A percentile compares a stretch with the other conserved stretches of the same genome.
phyloP scores from a whole-genome alignment of 2,888 invertebrate genomes.

The Cephus runcator region DNA sequence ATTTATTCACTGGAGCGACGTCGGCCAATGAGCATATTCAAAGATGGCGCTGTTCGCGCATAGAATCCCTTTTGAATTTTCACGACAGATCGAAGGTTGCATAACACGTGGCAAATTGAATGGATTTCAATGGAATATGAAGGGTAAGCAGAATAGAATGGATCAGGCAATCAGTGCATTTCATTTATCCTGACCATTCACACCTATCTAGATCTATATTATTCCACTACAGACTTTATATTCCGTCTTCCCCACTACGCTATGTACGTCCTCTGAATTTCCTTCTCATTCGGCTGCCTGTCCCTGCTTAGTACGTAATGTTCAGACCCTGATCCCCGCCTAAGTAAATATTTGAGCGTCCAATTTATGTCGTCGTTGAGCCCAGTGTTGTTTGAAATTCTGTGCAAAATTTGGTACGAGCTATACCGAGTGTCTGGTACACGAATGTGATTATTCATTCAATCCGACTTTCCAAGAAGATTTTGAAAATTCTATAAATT shows the following conservation, averaged over 20 bases:
- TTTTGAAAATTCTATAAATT: background rate
- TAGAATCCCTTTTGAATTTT: background rate
- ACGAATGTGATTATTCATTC: background rate
- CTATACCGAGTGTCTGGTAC: background rate
- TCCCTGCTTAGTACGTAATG: background rate
- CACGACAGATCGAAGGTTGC: background rate
- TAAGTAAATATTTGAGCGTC: slow-evolving; percentile 14
- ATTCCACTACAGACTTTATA: background rate
- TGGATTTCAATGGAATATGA: background rate
- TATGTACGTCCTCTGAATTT: background rate
- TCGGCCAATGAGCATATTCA: background rate
- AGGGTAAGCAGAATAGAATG: background rate
- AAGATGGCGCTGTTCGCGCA: background rate
- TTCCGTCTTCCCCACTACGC: background rate
- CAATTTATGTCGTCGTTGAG: slow-evolving; percentile 3
- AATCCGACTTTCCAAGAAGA: background rate
- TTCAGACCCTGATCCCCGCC: background rate
- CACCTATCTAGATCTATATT: background rate
- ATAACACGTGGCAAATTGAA: background rate
- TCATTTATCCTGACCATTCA: background rate
- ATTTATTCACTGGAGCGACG: background rate
- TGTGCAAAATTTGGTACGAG: background rate
- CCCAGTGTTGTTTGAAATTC: background rate
- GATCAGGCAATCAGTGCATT: background rate
- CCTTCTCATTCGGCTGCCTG: background rate